Evolutionary conservation across 2,888 invertebrate genomes (phyloP), one percentile per base, ranked within the genome.

Genomic region (Eupithecia dodoneata): DNA sequence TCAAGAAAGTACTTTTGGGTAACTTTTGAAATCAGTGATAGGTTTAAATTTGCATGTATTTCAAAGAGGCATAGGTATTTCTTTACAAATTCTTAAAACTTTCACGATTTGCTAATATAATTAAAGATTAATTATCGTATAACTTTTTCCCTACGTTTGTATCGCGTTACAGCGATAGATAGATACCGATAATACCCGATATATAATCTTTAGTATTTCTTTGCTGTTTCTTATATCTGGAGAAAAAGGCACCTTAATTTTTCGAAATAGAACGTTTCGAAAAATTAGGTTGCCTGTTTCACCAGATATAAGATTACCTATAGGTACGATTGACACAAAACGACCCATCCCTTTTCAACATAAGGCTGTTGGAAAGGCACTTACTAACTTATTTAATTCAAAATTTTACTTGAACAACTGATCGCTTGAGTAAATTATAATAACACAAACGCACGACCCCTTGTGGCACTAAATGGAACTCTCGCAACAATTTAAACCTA

Each of bases 401-500:
- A 55, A 6, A 30, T 1, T 1, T 30, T 30, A 30, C 15, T n/a
- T 55, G 18, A 65, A 65, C 4, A 66, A 42, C 12, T 41, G 13
- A 41, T 3, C 30, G 41, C 6, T 41, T 65, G 5, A 18, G 18
- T 59, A 66, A 66, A 15, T 65, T n/a, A 65, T 0, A 41, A 66
- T 66, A 41, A 41, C 66, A 41, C 12, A 30, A 13, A 15, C 15
- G 13, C 10, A 41, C 13, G 5, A 6, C 4, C 6, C 65, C 41
- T 65, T 1, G 15, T 6, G 63, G 30, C 45, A 15, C 66, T 76
- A 76, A 77, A 72, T 72, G 69, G 67, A 77, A 77, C 74, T 70
- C 30, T 49, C 52, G n/a, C 44, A 30, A 45, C 66, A 70, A 47
- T 13, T 76, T 80, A 30, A 67, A 77, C 63, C 76, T 82, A 82